Base-by-base conservation (phyloP, 2,888 invertebrate species). In the Eudasyphora cyanicolor region DNA sequence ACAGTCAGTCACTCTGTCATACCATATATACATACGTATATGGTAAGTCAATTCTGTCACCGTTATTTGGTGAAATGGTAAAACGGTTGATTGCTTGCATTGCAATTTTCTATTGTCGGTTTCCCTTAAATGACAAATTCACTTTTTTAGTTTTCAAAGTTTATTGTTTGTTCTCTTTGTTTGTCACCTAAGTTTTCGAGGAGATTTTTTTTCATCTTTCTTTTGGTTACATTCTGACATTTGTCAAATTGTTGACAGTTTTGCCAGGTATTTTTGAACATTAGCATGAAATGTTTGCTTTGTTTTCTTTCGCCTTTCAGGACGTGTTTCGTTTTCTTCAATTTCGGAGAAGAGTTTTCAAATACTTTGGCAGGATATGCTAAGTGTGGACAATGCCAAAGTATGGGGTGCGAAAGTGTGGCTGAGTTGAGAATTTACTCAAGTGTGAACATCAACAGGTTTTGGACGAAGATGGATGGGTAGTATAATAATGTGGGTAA, bases 191-290 rank as follows among this genome's bases (percentile, higher is more conserved):
- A 21, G 4, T 60, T 17, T 14, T n/a, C 32, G 32, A 32, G 32
- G 5, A 32, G 4, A 32, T 38, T 29, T n/a, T n/a, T 29, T 60
- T 29, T 12, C 29, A 27, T 29, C n/a, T n/a, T n/a, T 42, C 24
- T 32, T 62, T 62, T n/a, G 32, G n/a, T 62, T 62, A 12, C 42
- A 21, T 35, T 21, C 42, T 67, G 67, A 42, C 67, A 67, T 67
- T 67, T 67, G 19, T 67, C 67, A 67, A 67, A 67, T 67, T 67
- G 38, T 67, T 67, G 67, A 67, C 67, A 67, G 67, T 67, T 67
- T 42, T 67, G 57, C 24, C 67, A 67, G 67, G 67, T 67, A 67
- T 67, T 67, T 67, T 62, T 42, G 38, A 42, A 24, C 42, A 67
- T 67, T 67, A 42, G 42, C 67, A 67, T 21, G 14, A 67, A 38